Evolutionary conservation across 1,140 invertebrate genomes (phyloP), one percentile per base, ranked within the genome.

Genomic region (Dufourea novaeangliae): DNA sequence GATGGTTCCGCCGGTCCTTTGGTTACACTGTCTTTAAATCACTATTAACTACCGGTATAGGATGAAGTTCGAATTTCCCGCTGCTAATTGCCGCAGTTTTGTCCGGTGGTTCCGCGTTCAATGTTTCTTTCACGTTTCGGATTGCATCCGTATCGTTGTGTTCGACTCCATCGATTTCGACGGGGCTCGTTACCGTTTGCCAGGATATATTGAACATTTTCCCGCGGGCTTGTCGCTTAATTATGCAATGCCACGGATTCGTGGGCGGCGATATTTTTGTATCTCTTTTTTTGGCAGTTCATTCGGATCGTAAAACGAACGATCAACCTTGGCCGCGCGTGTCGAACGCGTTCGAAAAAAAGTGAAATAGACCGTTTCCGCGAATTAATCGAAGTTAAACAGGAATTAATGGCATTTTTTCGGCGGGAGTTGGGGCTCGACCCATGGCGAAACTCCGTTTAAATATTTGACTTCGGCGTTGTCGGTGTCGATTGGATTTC

Each of bases 381-480:
- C 41, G 41, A 57, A 79, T 79, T 74, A 79, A 79, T 84, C 63
- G 73, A 80, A 85, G 82, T 85, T 85, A 85, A 85, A 84, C 83
- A 84, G 46, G 72, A 75, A 81, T 85, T 85, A 85, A 85, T 85
- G 70, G 73, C 73, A 61, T 78, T 84, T 84, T 84, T 79, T 72
- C 57, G 68, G 62, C 29, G 71, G n/a, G n/a, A n/a, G 59, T 46
- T 29, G 44, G 25, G 70, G 50, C 52, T 70, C 62, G 46, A 66
- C 12, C 41, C 41, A 25, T 7, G 72, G 57, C 57, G 67, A 41
- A 72, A 79, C 62, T 80, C 34, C 52, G 73, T 70, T 85, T 81
- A 85, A 85, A 85, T 85, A 85, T 85, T 85, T 85, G 78, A 68
- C 56, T 76, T 67, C 37, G 78, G 44, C 73, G 81, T 84, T 84